phyloP scores from a whole-genome alignment of 2,113 vertebrate species.

The Blennius ocellaris region DNA sequence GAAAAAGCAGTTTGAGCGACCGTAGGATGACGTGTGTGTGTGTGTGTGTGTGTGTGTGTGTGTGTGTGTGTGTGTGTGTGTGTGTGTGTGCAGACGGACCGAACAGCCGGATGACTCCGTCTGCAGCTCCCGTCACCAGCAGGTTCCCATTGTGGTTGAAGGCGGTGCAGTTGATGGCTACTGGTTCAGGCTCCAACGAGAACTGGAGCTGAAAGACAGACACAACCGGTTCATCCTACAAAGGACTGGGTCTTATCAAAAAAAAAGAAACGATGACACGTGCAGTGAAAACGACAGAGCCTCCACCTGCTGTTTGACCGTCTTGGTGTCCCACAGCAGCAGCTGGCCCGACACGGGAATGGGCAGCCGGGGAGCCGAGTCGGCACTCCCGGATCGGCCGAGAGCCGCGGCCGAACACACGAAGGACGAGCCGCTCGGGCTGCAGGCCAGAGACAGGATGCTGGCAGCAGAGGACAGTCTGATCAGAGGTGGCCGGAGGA shows the following conservation, averaged over 20 bases:
- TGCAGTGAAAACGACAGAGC: not conserved
- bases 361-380: slow-evolving; percentile 66
- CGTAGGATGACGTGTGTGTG: no score
- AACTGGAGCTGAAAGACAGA: slow-evolving; percentile 89
- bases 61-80: no score
- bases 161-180: slow-evolving; percentile 95
- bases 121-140: slow-evolving; percentile 94
- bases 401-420: slow-evolving; percentile 93
- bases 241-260: not conserved
- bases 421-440: slow-evolving; percentile 93
- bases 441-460: slow-evolving; percentile 95
- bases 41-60: no score
- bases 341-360: slow-evolving; percentile 87
- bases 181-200: slow-evolving; percentile 92
- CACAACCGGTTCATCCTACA: no score
- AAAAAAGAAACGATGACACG: not conserved
- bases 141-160: slow-evolving; percentile 99
- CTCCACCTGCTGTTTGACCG: slow-evolving; percentile 95
- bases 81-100: slow-evolving; percentile 79
- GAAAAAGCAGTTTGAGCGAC: no score
- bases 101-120: slow-evolving; percentile 93
- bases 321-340: slow-evolving; percentile 97
- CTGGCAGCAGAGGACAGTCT: slow-evolving; percentile 66
- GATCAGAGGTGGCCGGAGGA: not conserved
- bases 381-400: slow-evolving; percentile 51